Conservation (phyloP, 2,797 vertebrate species). For the Crenuchus spilurus region DNA sequence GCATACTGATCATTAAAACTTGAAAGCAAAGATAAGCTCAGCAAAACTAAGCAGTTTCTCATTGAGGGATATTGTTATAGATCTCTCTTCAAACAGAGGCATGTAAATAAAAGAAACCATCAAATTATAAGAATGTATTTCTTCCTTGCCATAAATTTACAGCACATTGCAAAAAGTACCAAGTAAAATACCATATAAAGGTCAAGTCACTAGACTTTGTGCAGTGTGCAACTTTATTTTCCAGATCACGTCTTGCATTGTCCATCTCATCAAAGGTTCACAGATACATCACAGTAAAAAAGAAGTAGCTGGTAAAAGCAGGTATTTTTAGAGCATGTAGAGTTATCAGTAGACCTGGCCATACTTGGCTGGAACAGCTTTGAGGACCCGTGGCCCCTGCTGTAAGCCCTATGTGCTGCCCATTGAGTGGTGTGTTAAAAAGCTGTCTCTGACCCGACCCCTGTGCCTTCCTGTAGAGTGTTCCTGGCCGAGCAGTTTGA, state of each 20-base stretch:
- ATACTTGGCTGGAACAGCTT: not conserved
- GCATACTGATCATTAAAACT: not conserved
- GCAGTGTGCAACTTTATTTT: not conserved
- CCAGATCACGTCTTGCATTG: not conserved
- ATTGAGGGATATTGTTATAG: not conserved
- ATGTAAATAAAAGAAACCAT: not conserved
- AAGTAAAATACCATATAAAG: not conserved
- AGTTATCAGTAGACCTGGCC: too few species aligned
- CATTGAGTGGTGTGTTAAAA: slow-evolving; percentile 13
- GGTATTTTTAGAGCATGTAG: not conserved
- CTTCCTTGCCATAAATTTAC: not conserved
- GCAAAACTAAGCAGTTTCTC: not conserved
- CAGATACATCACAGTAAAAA: not conserved
- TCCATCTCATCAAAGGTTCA: not conserved
- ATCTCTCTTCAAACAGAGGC: not conserved
- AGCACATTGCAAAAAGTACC: not conserved
- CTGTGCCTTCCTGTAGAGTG: slow-evolving; percentile 76
- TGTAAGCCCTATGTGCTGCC: not conserved
- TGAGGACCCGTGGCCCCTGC: not conserved
- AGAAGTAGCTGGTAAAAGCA: not conserved
- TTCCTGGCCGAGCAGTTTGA: slow-evolving; percentile 98
- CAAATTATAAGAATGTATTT: too few species aligned
- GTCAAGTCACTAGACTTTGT: not conserved
- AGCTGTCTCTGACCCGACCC: not conserved
- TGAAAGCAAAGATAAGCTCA: not conserved